A percentile compares a stretch with the other conserved stretches of the same genome.
These are phyloP conservation scores for Drosophila bipectinata DNA, from an alignment of 1,140 invertebrate genomes.

Conservation along the genomic window DNA sequence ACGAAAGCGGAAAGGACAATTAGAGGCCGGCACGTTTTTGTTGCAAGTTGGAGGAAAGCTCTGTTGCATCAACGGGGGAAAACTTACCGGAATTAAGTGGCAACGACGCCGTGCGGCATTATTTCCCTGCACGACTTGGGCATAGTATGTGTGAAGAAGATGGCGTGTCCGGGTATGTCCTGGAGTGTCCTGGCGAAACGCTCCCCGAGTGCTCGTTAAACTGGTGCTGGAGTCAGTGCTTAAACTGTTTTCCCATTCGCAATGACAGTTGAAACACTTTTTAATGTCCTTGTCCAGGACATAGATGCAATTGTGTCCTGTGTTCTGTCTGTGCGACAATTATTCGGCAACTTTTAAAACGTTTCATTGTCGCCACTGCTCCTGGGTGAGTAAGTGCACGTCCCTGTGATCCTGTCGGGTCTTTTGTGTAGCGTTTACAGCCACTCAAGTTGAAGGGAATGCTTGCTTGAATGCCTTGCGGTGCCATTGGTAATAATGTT, in stretches of 20 bases:
- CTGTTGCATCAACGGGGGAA: constrained; percentile 48
- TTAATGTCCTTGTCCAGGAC: constrained; percentile 29
- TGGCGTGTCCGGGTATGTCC: constrained; percentile 4
- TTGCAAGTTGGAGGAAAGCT: background rate
- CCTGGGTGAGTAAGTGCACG: constrained; percentile 5
- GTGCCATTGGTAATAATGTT: constrained; percentile 57
- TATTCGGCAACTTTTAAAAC: constrained; percentile 61
- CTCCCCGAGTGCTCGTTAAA: constrained; percentile 71
- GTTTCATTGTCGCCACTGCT: constrained; percentile 50
- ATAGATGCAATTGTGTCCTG: constrained; percentile 27
- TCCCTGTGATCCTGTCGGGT: constrained; percentile 30
- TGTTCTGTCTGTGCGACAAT: constrained; percentile 40
- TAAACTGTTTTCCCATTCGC: constrained; percentile 44
- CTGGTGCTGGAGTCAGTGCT: constrained; percentile 28
- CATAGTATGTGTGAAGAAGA: constrained; percentile 2
- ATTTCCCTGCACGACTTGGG: constrained; percentile 1
- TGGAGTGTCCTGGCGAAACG: constrained; percentile 23
- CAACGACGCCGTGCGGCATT: constrained; percentile 45
- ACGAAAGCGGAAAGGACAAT: constrained; percentile 66
- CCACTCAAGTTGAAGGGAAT: constrained; percentile 57
- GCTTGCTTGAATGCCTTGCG: constrained; percentile 60
- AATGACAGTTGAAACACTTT: constrained; percentile 64
- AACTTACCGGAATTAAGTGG: constrained; percentile 69
- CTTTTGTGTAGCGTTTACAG: constrained; percentile 64
- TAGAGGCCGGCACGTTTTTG: constrained; percentile 38